A percentile compares a stretch with the other conserved stretches of the same genome.
These are phyloP conservation scores for Serilophus lunatus DNA, from an alignment of 2,113 vertebrate genomes.

Conservation along the genomic window DNA sequence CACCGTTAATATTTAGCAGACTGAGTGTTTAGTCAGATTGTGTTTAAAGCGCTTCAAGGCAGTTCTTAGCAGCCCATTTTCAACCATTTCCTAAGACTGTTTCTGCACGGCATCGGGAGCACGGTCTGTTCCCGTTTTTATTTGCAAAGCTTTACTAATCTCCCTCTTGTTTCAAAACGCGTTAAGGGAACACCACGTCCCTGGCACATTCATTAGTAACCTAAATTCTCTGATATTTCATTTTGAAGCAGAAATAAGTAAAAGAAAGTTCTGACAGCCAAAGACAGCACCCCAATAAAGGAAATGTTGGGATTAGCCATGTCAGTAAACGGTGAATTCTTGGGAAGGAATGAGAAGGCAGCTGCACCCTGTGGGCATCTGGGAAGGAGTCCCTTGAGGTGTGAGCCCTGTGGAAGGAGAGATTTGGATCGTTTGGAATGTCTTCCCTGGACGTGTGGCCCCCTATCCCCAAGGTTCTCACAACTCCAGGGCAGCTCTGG, in stretches of 20 bases:
- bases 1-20: neutral
- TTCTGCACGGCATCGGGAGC: neutral
- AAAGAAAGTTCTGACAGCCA: neutral
- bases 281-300: rapidly evolving
- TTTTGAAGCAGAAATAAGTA: neutral
- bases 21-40: neutral
- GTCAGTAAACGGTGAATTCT: neutral
- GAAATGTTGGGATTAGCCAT: neutral
- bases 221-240: rapidly evolving
- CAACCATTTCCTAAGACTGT: neutral
- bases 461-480: neutral
- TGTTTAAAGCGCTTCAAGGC: neutral
- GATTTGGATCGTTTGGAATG: neutral
- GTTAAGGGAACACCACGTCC: rapidly evolving
- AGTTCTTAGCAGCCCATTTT: neutral
- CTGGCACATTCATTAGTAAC: rapidly evolving
- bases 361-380: neutral
- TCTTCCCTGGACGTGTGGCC: neutral
- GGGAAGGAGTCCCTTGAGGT: neutral
- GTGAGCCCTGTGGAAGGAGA: neutral
- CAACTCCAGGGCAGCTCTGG: neutral
- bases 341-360: neutral
- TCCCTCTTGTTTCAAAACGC: neutral
- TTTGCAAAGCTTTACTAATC: neutral
- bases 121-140: neutral